Percentiles rank a stretch among this genome's conserved stretches.
Conservation (phyloP, 2,113 vertebrate genomes). For the Petrocephalus zakoni region DNA sequence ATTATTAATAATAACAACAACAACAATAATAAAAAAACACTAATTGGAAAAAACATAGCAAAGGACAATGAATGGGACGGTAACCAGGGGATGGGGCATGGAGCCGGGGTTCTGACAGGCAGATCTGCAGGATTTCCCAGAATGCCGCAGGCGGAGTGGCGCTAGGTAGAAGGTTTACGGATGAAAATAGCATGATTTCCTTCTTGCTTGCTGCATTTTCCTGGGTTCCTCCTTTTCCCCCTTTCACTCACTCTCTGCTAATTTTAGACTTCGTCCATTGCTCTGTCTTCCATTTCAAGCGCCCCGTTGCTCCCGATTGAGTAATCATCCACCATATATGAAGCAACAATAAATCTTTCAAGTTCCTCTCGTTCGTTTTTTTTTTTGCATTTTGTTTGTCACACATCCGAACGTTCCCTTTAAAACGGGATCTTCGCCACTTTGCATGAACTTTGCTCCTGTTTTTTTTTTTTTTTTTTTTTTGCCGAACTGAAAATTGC, state of each 20-base stretch:
- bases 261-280: background rate
- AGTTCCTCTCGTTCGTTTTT: background rate
- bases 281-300: background rate
- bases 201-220: background rate
- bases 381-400: slow-evolving; percentile 21
- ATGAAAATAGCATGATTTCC: background rate
- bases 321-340: background rate
- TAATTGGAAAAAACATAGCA: slow-evolving; percentile 30
- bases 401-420: slow-evolving; percentile 47
- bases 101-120: slow-evolving; percentile 31
- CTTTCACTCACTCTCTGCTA: background rate
- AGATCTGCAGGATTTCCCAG: slow-evolving; percentile 35
- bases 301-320: background rate
- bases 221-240: background rate
- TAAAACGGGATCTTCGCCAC: slow-evolving; percentile 37
- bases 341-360: background rate
- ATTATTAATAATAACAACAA: slow-evolving; percentile 22
- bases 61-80: slow-evolving; percentile 38
- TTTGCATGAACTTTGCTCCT: slow-evolving; percentile 35
- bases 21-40: slow-evolving; percentile 30
- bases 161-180: background rate
- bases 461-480: background rate
- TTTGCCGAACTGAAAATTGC: background rate
- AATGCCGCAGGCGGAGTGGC: slow-evolving; percentile 22
- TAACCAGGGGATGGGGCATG: slow-evolving; percentile 35